Evolutionary conservation across 2,113 vertebrate species (phyloP), one percentile per base, ranked within the genome.

Genomic region (Carassius gibelio): DNA sequence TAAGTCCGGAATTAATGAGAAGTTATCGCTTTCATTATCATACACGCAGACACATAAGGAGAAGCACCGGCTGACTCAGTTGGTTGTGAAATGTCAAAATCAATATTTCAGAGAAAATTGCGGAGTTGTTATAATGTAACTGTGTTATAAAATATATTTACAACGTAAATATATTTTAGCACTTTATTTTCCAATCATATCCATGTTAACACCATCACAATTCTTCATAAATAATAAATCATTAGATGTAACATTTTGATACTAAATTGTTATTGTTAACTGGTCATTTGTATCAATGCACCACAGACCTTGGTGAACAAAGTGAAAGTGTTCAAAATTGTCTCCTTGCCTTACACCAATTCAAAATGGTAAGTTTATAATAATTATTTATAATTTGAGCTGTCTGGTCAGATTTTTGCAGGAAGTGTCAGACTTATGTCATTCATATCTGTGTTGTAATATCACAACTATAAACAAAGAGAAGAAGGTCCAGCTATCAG

Each of bases 1-100:
- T 42, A 85, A 9, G 45, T 21, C 48, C 17, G 8, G 30, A 6
- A 66, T 77, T 77, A 84, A 38, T 76, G 72, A 84, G 10, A 84
- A 55, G 61, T 30, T 30, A 30, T 30, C 30, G 30, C 2, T 30
- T 2, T 30, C 30, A 2, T 30, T 30, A 30, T 30, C 30, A 30
- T 30, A 30, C 30, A 77, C 8, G 42, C 23, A n/a, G 9, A 71
- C 36, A 71, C 2, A 1, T 71, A 71, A 4, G 34, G 36, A 71
- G 19, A 42, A 42, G 8, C 42, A 13, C 8, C 21, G 36, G 36
- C 52, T 48, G 38, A 72, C 15, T 45, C 34, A 55, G 66, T 36
- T 72, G 19, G 10, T 8, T 45, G 42, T 42, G 6, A 42, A 42
- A 42, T 42, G 7, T 8, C 7, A 8, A 45, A 8, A 30, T 21